Conservation (phyloP, 1,140 invertebrate species). For the Bombus pascuorum region DNA sequence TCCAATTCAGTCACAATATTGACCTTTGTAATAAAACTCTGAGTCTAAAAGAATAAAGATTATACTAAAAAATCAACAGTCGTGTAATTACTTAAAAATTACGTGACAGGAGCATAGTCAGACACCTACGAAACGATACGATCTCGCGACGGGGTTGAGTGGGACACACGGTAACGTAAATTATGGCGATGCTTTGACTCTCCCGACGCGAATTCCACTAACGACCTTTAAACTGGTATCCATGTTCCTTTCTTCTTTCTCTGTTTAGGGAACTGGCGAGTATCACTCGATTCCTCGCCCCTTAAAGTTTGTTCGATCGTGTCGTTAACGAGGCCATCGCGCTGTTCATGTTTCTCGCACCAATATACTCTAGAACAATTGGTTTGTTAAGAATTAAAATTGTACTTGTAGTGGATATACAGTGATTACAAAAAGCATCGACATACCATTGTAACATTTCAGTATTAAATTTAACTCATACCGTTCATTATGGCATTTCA, state of each 20-base stretch:
- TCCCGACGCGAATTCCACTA: constrained; percentile 57
- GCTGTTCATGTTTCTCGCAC: neutral
- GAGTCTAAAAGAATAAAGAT: too few relatives aligned
- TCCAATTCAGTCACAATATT: too few relatives aligned
- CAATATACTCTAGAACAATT: neutral
- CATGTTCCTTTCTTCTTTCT: constrained; percentile 11
- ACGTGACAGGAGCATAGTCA: constrained; percentile 52
- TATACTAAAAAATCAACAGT: too few relatives aligned
- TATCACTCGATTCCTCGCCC: neutral
- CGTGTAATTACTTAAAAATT: too few relatives aligned
- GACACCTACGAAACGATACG: constrained; percentile 61
- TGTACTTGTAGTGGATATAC: neutral
- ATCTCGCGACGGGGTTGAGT: constrained; percentile 68
- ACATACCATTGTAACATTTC: too few relatives aligned
- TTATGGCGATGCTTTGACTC: constrained; percentile 62
- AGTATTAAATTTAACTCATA: too few relatives aligned
- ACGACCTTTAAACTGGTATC: constrained; percentile 59
- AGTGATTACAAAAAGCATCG: too few relatives aligned
- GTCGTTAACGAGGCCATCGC: neutral
- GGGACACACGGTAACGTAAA: constrained; percentile 61
- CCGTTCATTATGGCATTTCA: too few relatives aligned
- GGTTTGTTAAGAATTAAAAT: neutral
- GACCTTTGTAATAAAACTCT: too few relatives aligned
- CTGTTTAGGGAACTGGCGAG: neutral
- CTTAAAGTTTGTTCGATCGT: constrained; percentile 13